These are phyloP conservation scores for Galerucella calmariensis DNA, from an alignment of 2,888 invertebrate genomes.

Conservation along the genomic window DNA sequence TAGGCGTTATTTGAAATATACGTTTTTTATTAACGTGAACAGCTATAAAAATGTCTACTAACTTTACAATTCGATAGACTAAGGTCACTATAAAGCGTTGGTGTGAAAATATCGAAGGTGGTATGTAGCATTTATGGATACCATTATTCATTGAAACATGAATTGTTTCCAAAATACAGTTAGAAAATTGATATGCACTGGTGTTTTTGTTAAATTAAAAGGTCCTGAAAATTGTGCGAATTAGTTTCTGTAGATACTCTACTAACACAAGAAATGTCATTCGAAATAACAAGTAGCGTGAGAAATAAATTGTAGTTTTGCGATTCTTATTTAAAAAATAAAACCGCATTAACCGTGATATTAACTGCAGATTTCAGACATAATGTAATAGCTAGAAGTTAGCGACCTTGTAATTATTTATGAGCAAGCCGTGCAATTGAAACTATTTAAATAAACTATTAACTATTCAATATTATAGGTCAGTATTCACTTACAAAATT, in stretches of 20 bases:
- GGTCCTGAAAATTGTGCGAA: background rate
- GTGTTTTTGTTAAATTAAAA: background rate
- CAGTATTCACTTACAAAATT: background rate
- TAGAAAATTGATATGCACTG: background rate
- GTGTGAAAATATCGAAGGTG: constrained; percentile 10
- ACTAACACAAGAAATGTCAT: background rate
- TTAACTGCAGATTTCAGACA: constrained; percentile 15
- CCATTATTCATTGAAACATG: background rate
- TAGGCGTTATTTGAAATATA: constrained; percentile 10
- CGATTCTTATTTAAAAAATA: background rate
- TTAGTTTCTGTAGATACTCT: background rate
- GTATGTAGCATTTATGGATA: constrained; percentile 4
- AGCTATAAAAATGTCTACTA: constrained; percentile 17
- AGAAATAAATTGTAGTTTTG: constrained; percentile 5
- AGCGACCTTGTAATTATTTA: constrained; percentile 24
- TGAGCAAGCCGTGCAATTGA: constrained; percentile 13
- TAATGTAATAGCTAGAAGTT: constrained; percentile 9
- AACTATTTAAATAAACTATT: constrained; percentile 1
- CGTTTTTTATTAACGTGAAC: constrained; percentile 5
- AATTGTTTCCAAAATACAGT: constrained; percentile 5
- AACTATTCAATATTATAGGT: background rate
- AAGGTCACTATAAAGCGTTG: constrained; percentile 17
- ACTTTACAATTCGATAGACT: constrained; percentile 18
- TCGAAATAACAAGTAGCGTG: background rate
- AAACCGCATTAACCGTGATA: constrained; percentile 13